A percentile compares a stretch with the other conserved stretches of the same genome.
These are phyloP conservation scores for Momotus momota DNA, from an alignment of 2,797 vertebrate species.

Conservation along the genomic window DNA sequence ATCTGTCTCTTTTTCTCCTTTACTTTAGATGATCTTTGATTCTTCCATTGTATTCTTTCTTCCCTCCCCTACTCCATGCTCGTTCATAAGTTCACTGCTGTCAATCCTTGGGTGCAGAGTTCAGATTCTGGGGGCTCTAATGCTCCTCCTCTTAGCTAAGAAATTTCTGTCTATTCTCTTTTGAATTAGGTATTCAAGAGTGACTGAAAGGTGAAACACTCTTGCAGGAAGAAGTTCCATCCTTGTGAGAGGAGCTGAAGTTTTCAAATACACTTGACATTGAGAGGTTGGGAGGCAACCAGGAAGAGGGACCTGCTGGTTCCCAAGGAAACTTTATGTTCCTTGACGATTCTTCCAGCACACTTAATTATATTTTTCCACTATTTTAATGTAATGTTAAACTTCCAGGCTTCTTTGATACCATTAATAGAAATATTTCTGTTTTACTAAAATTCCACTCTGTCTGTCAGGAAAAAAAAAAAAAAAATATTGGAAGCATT, in stretches of 20 bases:
- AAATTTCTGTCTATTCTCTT: neutral
- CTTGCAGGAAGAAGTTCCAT: neutral
- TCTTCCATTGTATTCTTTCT: neutral
- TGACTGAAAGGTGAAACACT: neutral
- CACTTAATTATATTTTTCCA: neutral
- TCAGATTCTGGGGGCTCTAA: neutral
- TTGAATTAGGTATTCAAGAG: neutral
- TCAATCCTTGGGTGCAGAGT: neutral
- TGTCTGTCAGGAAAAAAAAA: neutral
- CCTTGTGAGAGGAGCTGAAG: neutral
- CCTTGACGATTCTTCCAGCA: neutral
- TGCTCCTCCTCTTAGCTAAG: neutral
- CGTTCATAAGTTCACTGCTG: neutral
- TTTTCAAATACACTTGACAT: neutral
- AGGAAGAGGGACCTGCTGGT: neutral
- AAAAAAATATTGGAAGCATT: neutral
- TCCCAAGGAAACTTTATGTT: neutral
- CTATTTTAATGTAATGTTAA: neutral
- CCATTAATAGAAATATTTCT: neutral
- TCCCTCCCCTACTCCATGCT: neutral
- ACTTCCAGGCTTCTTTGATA: neutral
- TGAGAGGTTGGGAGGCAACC: neutral
- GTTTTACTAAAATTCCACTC: neutral
- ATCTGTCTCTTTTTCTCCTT: neutral
- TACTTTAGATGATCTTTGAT: neutral